phyloP scores from a whole-genome alignment of 2,888 invertebrate species.

The Drosophila maculinotata region DNA sequence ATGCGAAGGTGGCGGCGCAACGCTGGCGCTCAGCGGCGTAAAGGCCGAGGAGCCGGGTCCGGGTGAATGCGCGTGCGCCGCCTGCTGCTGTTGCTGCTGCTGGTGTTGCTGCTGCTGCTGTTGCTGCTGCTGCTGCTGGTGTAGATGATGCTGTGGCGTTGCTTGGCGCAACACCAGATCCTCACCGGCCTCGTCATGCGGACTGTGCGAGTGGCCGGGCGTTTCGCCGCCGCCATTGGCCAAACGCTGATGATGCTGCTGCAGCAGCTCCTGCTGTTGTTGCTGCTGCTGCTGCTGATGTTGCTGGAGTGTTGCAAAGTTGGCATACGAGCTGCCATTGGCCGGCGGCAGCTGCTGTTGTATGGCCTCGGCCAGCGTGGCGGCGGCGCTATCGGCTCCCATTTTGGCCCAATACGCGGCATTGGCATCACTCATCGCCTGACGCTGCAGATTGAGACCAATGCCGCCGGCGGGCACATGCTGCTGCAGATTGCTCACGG shows the following conservation, averaged over 20 bases:
- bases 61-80: constrained; percentile 69
- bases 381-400: constrained; percentile 89
- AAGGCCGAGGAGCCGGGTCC: constrained; percentile 90
- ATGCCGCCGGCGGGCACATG: constrained; percentile 84
- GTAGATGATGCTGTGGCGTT: constrained; percentile 82
- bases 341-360: constrained; percentile 80
- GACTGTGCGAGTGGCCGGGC: constrained; percentile 84
- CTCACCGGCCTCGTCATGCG: constrained; percentile 83
- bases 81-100: constrained; percentile 71
- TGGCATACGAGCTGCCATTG: constrained; percentile 85
- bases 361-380: constrained; percentile 88
- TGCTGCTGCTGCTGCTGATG: constrained; percentile 90
- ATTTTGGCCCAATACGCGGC: constrained; percentile 93
- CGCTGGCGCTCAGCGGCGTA: constrained; percentile 94
- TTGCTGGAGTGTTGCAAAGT: constrained; percentile 87
- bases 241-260: constrained; percentile 86
- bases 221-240: constrained; percentile 86
- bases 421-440: constrained; percentile 83
- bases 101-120: constrained; percentile 76
- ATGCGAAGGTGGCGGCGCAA: constrained; percentile 86
- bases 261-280: constrained; percentile 85
- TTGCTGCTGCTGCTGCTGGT: constrained; percentile 71
- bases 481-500: constrained; percentile 64
- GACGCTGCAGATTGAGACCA: constrained; percentile 83
- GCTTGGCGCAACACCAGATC: constrained; percentile 84